Evolutionary conservation across 1,140 invertebrate genomes (phyloP), one percentile per base, ranked within the genome.

Genomic region (Battus philenor): DNA sequence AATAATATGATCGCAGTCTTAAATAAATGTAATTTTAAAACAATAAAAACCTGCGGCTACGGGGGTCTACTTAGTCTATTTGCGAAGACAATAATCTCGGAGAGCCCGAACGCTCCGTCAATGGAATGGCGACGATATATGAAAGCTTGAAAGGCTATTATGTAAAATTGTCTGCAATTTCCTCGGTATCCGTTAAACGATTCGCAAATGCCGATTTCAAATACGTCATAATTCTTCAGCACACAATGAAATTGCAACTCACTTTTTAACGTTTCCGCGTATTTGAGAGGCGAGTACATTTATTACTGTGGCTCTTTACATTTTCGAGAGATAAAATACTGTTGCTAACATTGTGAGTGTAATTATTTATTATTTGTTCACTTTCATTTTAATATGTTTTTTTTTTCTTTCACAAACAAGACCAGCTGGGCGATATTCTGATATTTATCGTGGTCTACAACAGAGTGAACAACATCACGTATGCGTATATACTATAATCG

Each of bases 161-260:
- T 64, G 63, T 52, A 53, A 80, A 83, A 81, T 81, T 71, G 77
- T 71, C 59, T 52, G 73, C 80, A 81, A 84, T 81, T 83, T 80
- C 70, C 80, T 60, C 52, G 50, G 54, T 68, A 72, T 58, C 65
- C 59, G 59, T 70, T 83, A 83, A 78, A 79, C 75, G 79, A 68
- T 79, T 80, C 59, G 68, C 76, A 71, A 79, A 83, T 75, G 73
- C 62, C 64, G 61, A 77, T 79, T 79, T 74, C 75, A 61, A 69
- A 80, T 77, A 78, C 77, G 62, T 81, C 77, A 81, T 81, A 78
- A 84, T 84, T 80, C 80, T 69, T 80, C 43, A 49, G 65, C 62
- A 80, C 67, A 81, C 77, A 84, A 81, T 78, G 65, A 78, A 83
- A 81, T 78, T 77, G 76, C 70, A 61, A 68, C 54, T 67, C 58